Base-by-base conservation (phyloP, 2,888 invertebrate genomes). In the Eupithecia subumbrata region DNA sequence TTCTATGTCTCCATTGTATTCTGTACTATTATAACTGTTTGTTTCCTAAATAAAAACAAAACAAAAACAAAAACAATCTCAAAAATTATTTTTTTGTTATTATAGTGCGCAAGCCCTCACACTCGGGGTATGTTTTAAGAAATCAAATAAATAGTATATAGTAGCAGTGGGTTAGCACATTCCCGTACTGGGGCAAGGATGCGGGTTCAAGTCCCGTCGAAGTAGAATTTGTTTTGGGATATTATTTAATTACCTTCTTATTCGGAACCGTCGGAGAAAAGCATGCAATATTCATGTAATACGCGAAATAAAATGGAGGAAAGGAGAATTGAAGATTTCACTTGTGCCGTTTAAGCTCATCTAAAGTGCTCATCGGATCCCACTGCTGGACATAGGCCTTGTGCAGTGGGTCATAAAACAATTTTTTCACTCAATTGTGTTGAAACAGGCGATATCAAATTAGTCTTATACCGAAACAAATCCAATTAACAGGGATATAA, bases 401-500 rank as follows among this genome's bases (percentile, higher is more conserved):
- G 22, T 22, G 52, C 52, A 22, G n/a, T 52, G 52, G 22, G 11
- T 22, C 52, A 11, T 22, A 22, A 52, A 11, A 66, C 18, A 40
- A n/a, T 18, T 40, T 37, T 12, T 18, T 43, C 14, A 25, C 22
- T 68, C 40, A 68, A 68, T 68, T 68, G 68, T 40, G 68, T 43
- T 8, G 25, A 45, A 43, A 68, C 16, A 37, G 37, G n/a, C 68
- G 25, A 40, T 68, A 68, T 68, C 68, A 68, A 43, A 68, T 68
- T 68, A 68, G 56, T 34, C 45, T 70, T 22, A 56, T 12, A 34
- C 52, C 70, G 56, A 56, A 34, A 56, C 48, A 52, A 69, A 70
- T 70, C 70, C 70, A 56, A 70, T 70, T 70, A 70, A n/a, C 18
- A 34, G 70, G 70, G 68, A 67, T 56, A 18, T 34, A 18, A 70